These are phyloP conservation scores for Sebastes kiyomatsui DNA, from an alignment of 2,797 vertebrate species.

Conservation along the genomic window DNA sequence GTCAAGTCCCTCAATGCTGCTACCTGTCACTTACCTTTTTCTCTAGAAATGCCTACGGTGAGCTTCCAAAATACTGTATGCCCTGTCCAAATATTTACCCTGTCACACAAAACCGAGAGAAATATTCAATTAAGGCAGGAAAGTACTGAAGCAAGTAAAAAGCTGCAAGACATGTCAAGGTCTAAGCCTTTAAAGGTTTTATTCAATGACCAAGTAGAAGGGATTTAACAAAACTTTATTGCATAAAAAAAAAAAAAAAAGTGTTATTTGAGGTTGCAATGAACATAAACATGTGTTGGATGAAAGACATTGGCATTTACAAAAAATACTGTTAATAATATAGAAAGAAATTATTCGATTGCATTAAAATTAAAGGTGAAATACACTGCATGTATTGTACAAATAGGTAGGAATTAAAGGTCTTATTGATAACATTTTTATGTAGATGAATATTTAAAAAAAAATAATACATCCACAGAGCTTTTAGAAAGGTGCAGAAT, in stretches of 20 bases:
- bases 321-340: slow-evolving; percentile 3
- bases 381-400: background rate
- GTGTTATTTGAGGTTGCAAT: background rate
- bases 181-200: background rate
- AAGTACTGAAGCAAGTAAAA: background rate
- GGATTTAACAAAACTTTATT: slow-evolving; percentile 2
- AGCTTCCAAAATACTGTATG: slow-evolving; percentile 13
- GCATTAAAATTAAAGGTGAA: slow-evolving; percentile 4
- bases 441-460: slow-evolving; percentile 16
- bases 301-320: slow-evolving; percentile 15
- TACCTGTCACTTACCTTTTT: slow-evolving; percentile 56
- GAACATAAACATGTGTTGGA: background rate
- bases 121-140: background rate
- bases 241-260: no score
- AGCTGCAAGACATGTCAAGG: background rate
- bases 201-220: background rate
- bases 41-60: slow-evolving; percentile 12
- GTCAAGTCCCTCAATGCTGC: slow-evolving; percentile 18
- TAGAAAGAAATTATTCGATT: background rate
- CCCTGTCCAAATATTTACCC: slow-evolving; percentile 58
- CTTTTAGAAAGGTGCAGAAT: no score
- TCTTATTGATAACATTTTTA: no score
- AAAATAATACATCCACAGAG: no score
- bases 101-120: slow-evolving; percentile 29
- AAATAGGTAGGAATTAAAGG: background rate